Base-by-base conservation (phyloP, 2,113 vertebrate species). In the Peucedramus taeniatus region DNA sequence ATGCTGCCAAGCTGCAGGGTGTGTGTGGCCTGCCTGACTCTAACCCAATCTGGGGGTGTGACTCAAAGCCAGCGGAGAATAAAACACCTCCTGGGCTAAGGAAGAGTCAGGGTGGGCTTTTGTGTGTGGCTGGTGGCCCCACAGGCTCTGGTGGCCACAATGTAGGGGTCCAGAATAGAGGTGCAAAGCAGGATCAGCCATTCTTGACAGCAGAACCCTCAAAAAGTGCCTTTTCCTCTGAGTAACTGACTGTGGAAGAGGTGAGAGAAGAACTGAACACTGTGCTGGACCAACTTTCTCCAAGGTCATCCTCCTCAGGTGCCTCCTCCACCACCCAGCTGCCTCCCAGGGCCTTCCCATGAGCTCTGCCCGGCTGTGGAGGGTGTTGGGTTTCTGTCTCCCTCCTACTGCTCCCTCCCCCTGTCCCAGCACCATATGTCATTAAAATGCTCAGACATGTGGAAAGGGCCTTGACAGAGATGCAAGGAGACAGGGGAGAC, bases 371-470 rank as follows among this genome's bases (percentile, higher is more conserved):
- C 33, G 35, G 27, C 94, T 60, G 27, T 15, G 66, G 35, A 42
- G 17, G 6, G 2, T 28, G 31, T 2, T 30, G 83, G 49, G 54
- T 65, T 56, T 21, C 19, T 0, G 0, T 59, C 47, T 23, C 93
- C 88, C 80, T 87, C 47, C 63, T 51, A 37, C 89, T 84, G 86
- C 68, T 35, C 89, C 93, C 80, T 86, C 64, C 85, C 91, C 75
- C 72, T 65, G 89, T 96, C 87, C 86, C 87, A 96, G 93, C 98
- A 98, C 97, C 97, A 97, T 98, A 98, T 98, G 98, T 97, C 98
- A 98, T 97, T 97, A 98, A 98, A 98, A 97, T 97, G 98, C 97
- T 98, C 97, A 98, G 97, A 97, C 97, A 87, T 94, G 98, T 98
- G 97, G 97, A 98, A 98, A 98, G 87, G 96, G 96, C 86, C 85